phyloP scores from a whole-genome alignment of 2,797 vertebrate genomes.

The Falco berigora region DNA sequence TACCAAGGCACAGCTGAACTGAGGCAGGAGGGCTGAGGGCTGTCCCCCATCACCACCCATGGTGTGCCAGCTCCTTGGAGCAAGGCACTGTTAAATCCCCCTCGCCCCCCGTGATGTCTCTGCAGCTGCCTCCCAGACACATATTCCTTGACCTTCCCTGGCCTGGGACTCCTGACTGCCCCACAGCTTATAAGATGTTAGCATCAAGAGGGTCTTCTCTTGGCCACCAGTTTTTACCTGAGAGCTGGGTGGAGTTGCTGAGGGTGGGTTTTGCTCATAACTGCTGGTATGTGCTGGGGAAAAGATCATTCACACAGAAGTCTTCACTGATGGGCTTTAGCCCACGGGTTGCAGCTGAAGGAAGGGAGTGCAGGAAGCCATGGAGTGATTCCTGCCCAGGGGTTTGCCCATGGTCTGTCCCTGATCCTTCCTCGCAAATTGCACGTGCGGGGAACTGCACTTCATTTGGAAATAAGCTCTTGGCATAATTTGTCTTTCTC shows the following conservation, averaged over 20 bases:
- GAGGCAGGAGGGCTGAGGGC: background rate
- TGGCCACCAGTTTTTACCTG: background rate
- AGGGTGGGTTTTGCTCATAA: background rate
- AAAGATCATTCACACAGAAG: background rate
- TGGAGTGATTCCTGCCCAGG: background rate
- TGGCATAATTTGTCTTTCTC: background rate
- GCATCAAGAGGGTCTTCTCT: background rate
- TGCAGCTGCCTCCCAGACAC: background rate
- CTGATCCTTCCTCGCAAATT: background rate
- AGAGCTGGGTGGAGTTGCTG: background rate
- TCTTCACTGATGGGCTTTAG: background rate
- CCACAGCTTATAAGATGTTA: background rate
- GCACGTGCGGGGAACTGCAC: background rate
- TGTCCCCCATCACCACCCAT: background rate
- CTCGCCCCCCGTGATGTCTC: background rate
- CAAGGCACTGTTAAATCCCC: background rate
- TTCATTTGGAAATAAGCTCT: background rate
- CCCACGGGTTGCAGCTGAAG: background rate
- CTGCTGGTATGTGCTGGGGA: background rate
- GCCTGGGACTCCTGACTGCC: rapidly evolving
- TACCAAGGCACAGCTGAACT: background rate
- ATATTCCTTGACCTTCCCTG: background rate
- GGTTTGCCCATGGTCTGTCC: background rate
- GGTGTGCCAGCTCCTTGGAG: background rate
- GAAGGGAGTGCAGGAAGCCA: background rate